Evolutionary conservation across 2,888 invertebrate genomes (phyloP).

Genomic region (Caenorhabditis doughertyi): DNA sequence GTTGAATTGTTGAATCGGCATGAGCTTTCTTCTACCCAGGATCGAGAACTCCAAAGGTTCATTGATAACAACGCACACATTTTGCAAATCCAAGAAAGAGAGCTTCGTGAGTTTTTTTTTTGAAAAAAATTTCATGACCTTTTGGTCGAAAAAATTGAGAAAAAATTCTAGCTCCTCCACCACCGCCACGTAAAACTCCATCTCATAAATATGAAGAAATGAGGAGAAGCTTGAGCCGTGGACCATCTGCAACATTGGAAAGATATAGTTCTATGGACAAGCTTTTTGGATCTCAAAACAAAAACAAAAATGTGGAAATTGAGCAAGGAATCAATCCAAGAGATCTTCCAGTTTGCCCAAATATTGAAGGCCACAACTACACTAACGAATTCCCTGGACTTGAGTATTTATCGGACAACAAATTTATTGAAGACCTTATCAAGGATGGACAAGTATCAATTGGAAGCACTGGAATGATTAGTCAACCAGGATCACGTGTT

Average conservation of each 20-base stretch:
- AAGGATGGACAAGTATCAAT: constrained; percentile 61
- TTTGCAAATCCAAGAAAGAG: constrained; percentile 68
- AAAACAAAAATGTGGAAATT: constrained; percentile 38
- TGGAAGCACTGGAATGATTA: constrained; percentile 57
- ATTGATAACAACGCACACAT: constrained; percentile 74
- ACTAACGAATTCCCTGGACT: constrained; percentile 70
- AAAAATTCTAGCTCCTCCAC: constrained; percentile 39
- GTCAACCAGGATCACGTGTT: constrained; percentile 60
- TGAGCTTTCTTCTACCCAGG: constrained; percentile 78
- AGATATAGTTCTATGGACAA: constrained; percentile 59
- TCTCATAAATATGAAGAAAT: constrained; percentile 58
- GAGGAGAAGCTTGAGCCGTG: constrained; percentile 63
- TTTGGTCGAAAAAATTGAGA: too few species aligned
- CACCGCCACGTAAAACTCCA: constrained; percentile 52
- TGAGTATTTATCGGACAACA: constrained; percentile 67
- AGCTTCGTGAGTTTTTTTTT: constrained; percentile 48
- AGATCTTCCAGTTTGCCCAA: constrained; percentile 61
- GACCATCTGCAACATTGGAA: constrained; percentile 49
- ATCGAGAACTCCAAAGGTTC: constrained; percentile 74
- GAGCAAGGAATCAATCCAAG: constrained; percentile 54
- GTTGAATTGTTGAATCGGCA: constrained; percentile 79
- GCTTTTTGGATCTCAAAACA: constrained; percentile 40
- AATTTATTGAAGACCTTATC: constrained; percentile 64
- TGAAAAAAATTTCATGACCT: too few species aligned
- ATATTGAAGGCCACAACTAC: constrained; percentile 68